These are phyloP conservation scores for Macroteleia sp. DNA, from an alignment of 2,888 invertebrate genomes.

Conservation along the genomic window DNA sequence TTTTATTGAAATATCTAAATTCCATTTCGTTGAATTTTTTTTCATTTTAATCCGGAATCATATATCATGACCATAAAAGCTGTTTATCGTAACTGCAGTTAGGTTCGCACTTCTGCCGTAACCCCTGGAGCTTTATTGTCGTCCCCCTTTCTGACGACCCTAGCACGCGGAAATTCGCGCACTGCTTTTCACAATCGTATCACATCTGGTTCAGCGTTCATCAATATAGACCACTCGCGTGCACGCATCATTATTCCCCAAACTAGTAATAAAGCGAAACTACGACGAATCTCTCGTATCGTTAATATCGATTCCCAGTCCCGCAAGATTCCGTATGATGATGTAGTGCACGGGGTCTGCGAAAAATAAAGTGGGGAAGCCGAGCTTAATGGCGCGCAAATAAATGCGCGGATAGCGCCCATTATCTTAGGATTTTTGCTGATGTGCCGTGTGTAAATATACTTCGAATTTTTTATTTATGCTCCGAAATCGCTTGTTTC, in stretches of 20 bases:
- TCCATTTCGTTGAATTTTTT: no score
- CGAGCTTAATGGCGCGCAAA: constrained; percentile 55
- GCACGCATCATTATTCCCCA: constrained; percentile 56
- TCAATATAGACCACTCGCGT: constrained; percentile 55
- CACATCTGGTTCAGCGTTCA: constrained; percentile 55
- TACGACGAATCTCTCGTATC: constrained; percentile 51
- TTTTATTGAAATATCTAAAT: no score
- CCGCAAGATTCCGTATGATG: constrained; percentile 29
- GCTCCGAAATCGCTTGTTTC: constrained; percentile 1
- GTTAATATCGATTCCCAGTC: constrained; percentile 53
- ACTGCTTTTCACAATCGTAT: constrained; percentile 58
- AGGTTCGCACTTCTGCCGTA: constrained; percentile 36
- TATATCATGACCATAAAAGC: constrained; percentile 28
- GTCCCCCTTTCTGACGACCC: constrained; percentile 48
- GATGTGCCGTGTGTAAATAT: constrained; percentile 21
- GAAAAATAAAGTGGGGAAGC: constrained; percentile 41
- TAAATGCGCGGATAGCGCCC: constrained; percentile 38
- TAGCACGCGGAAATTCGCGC: constrained; percentile 13
- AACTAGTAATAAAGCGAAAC: constrained; percentile 55
- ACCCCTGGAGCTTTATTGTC: constrained; percentile 32
- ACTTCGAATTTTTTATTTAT: constrained; percentile 9
- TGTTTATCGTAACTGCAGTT: constrained; percentile 40
- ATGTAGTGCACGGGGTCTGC: constrained; percentile 34
- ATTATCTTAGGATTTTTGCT: constrained; percentile 44
- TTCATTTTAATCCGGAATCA: no score